phyloP scores from a whole-genome alignment of 2,797 vertebrate species.

The Gallinago nigripennis region DNA sequence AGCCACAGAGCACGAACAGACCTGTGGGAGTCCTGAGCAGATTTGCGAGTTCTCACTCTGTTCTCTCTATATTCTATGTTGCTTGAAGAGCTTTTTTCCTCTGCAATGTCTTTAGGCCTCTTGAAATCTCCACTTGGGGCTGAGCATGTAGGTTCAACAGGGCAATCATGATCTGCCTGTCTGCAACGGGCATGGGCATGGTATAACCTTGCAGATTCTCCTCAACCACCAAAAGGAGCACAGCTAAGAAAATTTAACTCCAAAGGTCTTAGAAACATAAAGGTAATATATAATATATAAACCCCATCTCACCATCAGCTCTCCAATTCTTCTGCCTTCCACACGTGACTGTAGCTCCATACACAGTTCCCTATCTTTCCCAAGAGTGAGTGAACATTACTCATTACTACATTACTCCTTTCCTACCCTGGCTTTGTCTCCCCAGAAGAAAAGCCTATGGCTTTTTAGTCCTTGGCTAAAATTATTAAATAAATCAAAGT shows the following conservation, averaged over 20 bases:
- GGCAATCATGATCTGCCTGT: too few species aligned
- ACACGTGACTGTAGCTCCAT: not conserved
- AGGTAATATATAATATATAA: not conserved
- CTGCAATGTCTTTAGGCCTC: not conserved
- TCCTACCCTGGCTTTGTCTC: not conserved
- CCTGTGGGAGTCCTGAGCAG: not conserved
- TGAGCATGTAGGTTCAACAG: not conserved
- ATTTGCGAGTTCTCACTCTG: not conserved
- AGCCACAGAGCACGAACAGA: not conserved
- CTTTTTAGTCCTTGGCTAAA: not conserved
- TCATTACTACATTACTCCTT: not conserved
- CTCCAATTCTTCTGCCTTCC: not conserved
- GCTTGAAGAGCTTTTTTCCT: not conserved
- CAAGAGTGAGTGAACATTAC: not conserved
- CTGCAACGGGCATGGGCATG: not conserved
- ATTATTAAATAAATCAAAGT: not conserved
- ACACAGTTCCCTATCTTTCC: not conserved
- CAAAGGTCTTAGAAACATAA: not conserved
- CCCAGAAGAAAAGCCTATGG: not conserved
- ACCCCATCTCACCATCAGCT: not conserved
- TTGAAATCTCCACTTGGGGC: not conserved
- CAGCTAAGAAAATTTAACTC: not conserved
- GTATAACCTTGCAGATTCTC: not conserved
- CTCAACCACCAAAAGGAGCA: not conserved
- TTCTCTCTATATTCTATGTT: not conserved